These are phyloP conservation scores for Ectropis crepuscularia DNA, from an alignment of 2,888 invertebrate genomes.

Conservation along the genomic window DNA sequence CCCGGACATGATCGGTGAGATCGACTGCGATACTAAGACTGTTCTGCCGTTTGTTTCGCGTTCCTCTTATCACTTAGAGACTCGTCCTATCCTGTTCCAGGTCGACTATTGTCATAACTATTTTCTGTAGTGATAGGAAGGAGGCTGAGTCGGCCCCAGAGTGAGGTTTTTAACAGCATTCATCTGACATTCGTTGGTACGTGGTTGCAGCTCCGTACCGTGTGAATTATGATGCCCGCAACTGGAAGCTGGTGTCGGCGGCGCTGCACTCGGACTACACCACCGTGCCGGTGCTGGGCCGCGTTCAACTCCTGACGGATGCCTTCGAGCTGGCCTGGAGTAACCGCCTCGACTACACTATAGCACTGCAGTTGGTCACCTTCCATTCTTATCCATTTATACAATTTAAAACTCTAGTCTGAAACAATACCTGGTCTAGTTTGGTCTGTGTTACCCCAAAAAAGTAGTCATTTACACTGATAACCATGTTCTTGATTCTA, in stretches of 20 bases:
- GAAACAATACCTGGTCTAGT: too few relatives aligned
- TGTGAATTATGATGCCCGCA: constrained; percentile 90
- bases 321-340: constrained; percentile 88
- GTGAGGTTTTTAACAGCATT: too few relatives aligned
- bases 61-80: too few relatives aligned
- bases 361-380: constrained; percentile 79
- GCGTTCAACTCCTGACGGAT: constrained; percentile 94
- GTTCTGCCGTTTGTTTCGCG: not conserved
- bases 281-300: constrained; percentile 87
- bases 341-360: constrained; percentile 86
- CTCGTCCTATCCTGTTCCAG: too few relatives aligned
- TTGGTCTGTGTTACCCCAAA: too few relatives aligned
- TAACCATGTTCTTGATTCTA: too few relatives aligned
- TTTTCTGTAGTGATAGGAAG: too few relatives aligned
- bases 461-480: too few relatives aligned
- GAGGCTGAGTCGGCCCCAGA: too few relatives aligned
- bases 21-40: not conserved
- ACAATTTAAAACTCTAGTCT: too few relatives aligned
- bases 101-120: too few relatives aligned
- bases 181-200: not conserved
- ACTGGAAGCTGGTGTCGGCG: constrained; percentile 88
- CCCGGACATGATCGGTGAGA: constrained; percentile 87
- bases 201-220: constrained; percentile 85
- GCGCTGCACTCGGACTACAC: constrained; percentile 80
- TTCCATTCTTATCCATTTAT: not conserved